Conservation (phyloP, 2,113 vertebrate species). For the Rhea pennata region DNA sequence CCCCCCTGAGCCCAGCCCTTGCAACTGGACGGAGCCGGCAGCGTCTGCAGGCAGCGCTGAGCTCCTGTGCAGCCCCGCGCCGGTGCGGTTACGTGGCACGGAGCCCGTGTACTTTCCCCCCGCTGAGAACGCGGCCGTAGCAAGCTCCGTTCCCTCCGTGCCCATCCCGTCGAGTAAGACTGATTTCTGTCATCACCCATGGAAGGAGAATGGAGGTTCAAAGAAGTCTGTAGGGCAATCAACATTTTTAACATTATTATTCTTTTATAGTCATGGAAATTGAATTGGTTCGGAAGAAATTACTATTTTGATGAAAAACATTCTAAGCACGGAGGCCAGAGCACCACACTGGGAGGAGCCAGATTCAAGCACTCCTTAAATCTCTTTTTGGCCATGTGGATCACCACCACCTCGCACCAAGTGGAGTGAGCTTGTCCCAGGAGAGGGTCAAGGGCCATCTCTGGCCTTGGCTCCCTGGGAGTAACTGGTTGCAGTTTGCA, state of each 20-base stretch:
- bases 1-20: background rate
- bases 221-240: no score
- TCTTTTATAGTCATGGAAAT: no score
- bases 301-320: no score
- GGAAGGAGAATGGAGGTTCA: no score
- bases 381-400: background rate
- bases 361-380: background rate
- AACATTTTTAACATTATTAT: no score
- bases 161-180: background rate
- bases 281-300: no score
- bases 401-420: fast-evolving
- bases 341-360: no score
- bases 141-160: background rate
- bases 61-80: background rate
- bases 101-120: background rate
- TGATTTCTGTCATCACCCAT: no score
- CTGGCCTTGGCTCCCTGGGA: background rate
- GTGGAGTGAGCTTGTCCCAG: background rate
- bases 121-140: fast-evolving
- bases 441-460: background rate
- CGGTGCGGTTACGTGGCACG: fast-evolving
- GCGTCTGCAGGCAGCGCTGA: background rate
- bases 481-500: background rate
- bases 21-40: background rate
- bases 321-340: no score